phyloP scores from a whole-genome alignment of 2,113 vertebrate genomes.

The Aspiorhynchus laticeps region DNA sequence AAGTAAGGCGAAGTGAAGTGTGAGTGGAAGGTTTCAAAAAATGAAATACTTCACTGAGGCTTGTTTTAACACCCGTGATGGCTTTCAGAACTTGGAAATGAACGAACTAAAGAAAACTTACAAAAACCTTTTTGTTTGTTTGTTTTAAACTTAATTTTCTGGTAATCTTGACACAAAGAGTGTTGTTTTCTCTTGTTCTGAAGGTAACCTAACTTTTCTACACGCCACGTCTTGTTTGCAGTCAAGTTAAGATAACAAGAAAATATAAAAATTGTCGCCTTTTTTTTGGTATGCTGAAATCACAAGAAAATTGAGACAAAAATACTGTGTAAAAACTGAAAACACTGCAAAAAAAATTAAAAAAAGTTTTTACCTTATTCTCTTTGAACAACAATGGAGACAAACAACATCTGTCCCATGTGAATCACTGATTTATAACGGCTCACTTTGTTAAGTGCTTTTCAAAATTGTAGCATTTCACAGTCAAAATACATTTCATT shows the following conservation, averaged over 20 bases:
- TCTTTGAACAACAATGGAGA: background rate
- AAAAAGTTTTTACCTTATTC: background rate
- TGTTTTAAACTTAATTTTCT: background rate
- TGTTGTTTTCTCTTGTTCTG: background rate
- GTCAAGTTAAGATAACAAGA: background rate
- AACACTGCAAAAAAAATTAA: background rate
- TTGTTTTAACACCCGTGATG: background rate
- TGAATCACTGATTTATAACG: background rate
- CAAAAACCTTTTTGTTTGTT: background rate
- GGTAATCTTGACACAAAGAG: background rate
- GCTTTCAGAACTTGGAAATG: background rate
- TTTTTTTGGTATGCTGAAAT: background rate
- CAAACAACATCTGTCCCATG: constrained; percentile 43
- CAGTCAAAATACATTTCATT: constrained; percentile 32
- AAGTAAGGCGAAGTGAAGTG: background rate
- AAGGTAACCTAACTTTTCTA: background rate
- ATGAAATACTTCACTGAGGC: background rate
- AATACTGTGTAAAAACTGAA: too few relatives aligned
- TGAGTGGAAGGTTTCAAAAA: background rate
- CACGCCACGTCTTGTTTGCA: background rate
- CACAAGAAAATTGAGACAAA: background rate
- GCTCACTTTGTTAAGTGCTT: constrained; percentile 7
- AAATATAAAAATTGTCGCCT: background rate
- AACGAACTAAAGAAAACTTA: background rate
- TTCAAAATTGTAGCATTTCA: constrained; percentile 38